A percentile compares a stretch with the other conserved stretches of the same genome.
Evolutionary conservation across 2,113 vertebrate species (phyloP).

Genomic region (Rhea pennata): DNA sequence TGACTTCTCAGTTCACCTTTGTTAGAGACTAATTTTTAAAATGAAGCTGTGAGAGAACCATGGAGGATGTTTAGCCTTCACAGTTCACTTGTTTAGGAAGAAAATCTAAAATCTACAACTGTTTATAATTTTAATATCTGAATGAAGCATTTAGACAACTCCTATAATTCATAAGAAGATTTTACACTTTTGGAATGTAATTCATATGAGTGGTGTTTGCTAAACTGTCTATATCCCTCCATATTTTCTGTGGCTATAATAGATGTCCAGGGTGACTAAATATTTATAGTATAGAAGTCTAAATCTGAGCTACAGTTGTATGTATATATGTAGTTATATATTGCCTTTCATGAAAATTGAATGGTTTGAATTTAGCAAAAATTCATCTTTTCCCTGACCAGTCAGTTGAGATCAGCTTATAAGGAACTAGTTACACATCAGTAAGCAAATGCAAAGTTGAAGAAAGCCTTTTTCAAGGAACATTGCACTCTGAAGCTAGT

Average conservation of each 20-base stretch:
- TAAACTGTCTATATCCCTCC: neutral
- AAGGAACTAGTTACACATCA: neutral
- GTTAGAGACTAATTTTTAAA: neutral
- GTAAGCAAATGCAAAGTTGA: neutral
- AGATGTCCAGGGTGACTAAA: neutral
- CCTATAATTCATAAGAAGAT: neutral
- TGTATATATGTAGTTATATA: neutral
- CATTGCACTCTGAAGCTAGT: neutral
- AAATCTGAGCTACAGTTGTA: neutral
- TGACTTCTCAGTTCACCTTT: neutral
- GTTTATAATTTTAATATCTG: neutral
- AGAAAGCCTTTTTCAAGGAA: neutral
- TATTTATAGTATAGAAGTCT: neutral
- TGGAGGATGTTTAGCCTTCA: neutral
- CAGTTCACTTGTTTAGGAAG: neutral
- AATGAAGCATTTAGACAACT: neutral
- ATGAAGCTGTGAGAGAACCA: neutral
- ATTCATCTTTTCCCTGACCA: neutral
- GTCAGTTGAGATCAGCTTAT: neutral
- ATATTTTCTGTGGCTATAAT: neutral
- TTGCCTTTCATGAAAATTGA: neutral
- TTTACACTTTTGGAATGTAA: neutral
- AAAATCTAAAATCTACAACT: neutral
- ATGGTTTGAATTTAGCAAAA: neutral
- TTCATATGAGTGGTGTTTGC: neutral